Conservation (phyloP, 2,113 vertebrate genomes). For the Ivindomyrus marchei region DNA sequence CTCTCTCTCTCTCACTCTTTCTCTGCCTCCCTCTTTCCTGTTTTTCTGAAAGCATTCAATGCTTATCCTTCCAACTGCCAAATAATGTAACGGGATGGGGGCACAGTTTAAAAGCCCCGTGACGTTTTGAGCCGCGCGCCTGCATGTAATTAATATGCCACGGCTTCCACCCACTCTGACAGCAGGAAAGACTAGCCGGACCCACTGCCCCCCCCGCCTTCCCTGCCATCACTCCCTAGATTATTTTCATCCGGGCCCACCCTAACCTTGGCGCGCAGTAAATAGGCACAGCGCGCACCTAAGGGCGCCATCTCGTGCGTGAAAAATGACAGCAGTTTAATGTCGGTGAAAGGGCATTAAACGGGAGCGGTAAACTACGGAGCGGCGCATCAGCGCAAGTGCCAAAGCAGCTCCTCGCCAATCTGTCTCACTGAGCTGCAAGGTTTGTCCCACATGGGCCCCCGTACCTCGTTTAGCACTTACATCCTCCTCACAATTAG, state of each 20-base stretch:
- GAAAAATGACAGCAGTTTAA: constrained; percentile 51
- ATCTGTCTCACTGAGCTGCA: constrained; percentile 11
- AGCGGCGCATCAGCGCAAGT: constrained; percentile 24
- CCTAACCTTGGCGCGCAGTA: constrained; percentile 18
- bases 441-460: constrained; percentile 15
- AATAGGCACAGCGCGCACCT: constrained; percentile 7
- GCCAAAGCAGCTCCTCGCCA: neutral
- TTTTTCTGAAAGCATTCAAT: neutral
- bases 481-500: constrained; percentile 13
- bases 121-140: constrained; percentile 33
- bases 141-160: constrained; percentile 61
- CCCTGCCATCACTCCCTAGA: neutral
- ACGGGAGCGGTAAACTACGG: constrained; percentile 51
- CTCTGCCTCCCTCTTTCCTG: neutral
- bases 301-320: constrained; percentile 17
- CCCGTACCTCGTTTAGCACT: constrained; percentile 5
- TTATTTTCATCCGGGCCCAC: neutral
- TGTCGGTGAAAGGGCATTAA: constrained; percentile 53
- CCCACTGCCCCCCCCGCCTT: neutral
- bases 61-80: constrained; percentile 42
- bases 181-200: constrained; percentile 40
- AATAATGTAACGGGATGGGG: constrained; percentile 46
- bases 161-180: constrained; percentile 43
- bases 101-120: constrained; percentile 30
- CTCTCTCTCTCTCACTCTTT: constrained; percentile 25